These are phyloP conservation scores for Notolabrus celidotus DNA, from an alignment of 2,797 vertebrate genomes.

Conservation along the genomic window DNA sequence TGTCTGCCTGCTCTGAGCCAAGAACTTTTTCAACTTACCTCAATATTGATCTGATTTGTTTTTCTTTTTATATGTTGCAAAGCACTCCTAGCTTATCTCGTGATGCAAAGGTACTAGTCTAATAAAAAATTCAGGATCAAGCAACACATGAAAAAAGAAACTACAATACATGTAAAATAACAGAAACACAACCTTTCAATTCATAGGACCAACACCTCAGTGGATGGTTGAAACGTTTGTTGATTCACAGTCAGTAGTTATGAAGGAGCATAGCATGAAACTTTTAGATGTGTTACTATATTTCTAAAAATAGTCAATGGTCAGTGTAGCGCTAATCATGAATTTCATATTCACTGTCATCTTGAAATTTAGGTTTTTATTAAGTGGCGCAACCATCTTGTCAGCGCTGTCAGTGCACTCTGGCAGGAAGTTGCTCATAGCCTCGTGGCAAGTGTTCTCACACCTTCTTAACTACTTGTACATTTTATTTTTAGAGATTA, in stretches of 20 bases:
- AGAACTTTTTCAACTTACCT: too few relatives aligned
- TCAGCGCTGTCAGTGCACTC: background rate
- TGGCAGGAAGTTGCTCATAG: conserved; percentile 19
- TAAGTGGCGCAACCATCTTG: background rate
- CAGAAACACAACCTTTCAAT: too few relatives aligned
- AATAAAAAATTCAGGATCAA: too few relatives aligned
- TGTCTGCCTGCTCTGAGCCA: too few relatives aligned
- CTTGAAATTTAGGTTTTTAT: background rate
- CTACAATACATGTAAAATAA: too few relatives aligned
- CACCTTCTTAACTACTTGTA: background rate
- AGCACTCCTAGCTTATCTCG: too few relatives aligned
- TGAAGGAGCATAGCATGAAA: background rate
- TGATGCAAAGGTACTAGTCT: too few relatives aligned
- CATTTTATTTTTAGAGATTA: background rate
- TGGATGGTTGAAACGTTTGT: background rate
- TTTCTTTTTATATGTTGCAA: too few relatives aligned
- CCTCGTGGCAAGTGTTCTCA: conserved; percentile 13
- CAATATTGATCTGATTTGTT: too few relatives aligned
- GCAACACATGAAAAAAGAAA: too few relatives aligned
- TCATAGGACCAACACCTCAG: too few relatives aligned
- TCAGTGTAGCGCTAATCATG: background rate
- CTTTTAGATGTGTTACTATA: background rate
- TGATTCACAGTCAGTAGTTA: background rate
- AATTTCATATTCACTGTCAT: background rate
- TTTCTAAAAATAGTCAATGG: background rate